Base-by-base conservation (phyloP, 2,113 vertebrate species). In the Pyrgilauda ruficollis region DNA sequence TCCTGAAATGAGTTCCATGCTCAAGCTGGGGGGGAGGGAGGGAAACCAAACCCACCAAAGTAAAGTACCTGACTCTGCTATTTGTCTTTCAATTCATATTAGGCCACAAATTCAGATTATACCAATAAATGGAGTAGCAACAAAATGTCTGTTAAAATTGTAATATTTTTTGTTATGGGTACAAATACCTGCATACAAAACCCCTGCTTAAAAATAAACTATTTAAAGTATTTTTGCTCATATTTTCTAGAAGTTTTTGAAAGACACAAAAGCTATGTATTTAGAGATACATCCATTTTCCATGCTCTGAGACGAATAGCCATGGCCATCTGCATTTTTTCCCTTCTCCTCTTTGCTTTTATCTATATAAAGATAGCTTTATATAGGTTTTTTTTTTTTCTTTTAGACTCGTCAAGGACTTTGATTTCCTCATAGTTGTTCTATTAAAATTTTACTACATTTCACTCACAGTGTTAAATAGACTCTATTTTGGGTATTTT, bases 401-500 rank as follows among this genome's bases (percentile, higher is more conserved):
- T 93, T 67, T 84, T 90, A 61, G 26, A 55, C 30, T 92, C 6
- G n/a, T 88, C 70, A 92, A 90, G 72, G 50, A 84, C 85, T 94
- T 91, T 80, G 70, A 90, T 90, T 95, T 86, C 23, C n/a, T 87
- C 58, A 37, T 85, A 88, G 75, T 80, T 92, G 43, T 90, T 92
- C 75, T 86, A 90, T 86, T 93, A 94, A 95, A 95, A 93, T 90
- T 92, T 93, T 92, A 86, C 46, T 63, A 66, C 4, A 0, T 92
- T 84, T 95, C 52, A 84, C 55, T 92, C 67, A 55, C 19, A n/a
- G 30, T 39, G 39, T 95, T 84, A 94, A 92, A 92, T 50, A 76
- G 58, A 83, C 74, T 66, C 59, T 90, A 88, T 90, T 94, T 79
- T 5, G 13, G 81, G 55, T 56, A 80, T 69, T 92, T 86, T 88